Evolutionary conservation across 2,797 vertebrate genomes (phyloP).

Genomic region (Pseudochirops cupreus): DNA sequence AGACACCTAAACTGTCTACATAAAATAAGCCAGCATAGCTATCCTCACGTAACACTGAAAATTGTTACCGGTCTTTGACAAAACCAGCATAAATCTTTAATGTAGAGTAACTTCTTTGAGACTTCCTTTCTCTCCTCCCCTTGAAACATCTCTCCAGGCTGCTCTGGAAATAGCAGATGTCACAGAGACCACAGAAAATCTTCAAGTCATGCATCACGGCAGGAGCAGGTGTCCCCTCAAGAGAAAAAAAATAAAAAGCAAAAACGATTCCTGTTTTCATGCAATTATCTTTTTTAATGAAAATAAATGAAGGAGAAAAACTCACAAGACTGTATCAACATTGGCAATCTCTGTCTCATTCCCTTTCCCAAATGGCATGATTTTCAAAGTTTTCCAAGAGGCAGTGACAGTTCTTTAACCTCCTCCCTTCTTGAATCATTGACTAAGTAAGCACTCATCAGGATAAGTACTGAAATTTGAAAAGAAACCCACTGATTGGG

Average conservation of each 20-base stretch:
- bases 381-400: slow-evolving; percentile 34
- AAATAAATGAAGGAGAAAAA: slow-evolving; percentile 76
- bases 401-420: slow-evolving; percentile 61
- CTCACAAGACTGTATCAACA: slow-evolving; percentile 52
- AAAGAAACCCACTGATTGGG: slow-evolving; percentile 52
- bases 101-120: background rate
- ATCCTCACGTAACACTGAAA: slow-evolving; percentile 13
- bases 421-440: slow-evolving; percentile 68
- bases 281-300: slow-evolving; percentile 66
- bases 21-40: background rate
- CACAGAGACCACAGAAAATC: slow-evolving; percentile 34
- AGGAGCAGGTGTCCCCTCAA: slow-evolving; percentile 58
- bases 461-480: slow-evolving; percentile 69
- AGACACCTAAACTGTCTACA: slow-evolving; percentile 9
- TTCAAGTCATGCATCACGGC: slow-evolving; percentile 51
- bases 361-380: slow-evolving; percentile 9
- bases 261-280: slow-evolving; percentile 64
- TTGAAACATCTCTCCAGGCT: background rate
- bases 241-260: slow-evolving; percentile 28
- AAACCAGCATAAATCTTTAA: background rate
- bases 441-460: slow-evolving; percentile 61
- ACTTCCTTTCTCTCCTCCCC: background rate
- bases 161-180: slow-evolving; percentile 54
- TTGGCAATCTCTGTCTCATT: slow-evolving; percentile 16
- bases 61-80: background rate